Conservation (phyloP, 2,113 vertebrate genomes). For the Phodopus roborovskii region DNA sequence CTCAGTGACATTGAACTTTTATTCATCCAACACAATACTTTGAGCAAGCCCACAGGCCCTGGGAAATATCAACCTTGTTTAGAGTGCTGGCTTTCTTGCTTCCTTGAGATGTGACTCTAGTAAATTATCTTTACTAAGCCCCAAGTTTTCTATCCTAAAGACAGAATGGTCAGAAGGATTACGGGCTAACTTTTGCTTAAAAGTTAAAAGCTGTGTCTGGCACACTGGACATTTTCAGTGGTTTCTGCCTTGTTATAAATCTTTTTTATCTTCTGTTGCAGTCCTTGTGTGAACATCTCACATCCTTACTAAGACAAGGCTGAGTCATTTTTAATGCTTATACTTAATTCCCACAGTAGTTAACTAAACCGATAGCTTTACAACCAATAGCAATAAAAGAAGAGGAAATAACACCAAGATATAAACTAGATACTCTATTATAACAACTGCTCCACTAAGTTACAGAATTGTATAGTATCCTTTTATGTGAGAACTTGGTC, state of each 20-base stretch:
- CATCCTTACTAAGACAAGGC: not conserved
- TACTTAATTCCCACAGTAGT: not conserved
- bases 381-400: conserved; percentile 35
- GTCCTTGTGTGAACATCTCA: not conserved
- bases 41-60: not conserved
- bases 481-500: not conserved
- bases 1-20: not conserved
- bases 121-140: conserved; percentile 8
- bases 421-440: not conserved
- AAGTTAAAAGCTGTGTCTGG: conserved; percentile 33
- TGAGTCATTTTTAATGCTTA: conserved; percentile 10
- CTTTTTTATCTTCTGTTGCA: conserved; percentile 28
- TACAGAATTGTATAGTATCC: not conserved
- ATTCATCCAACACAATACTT: not conserved
- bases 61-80: not conserved
- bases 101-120: not conserved
- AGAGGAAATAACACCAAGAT: not conserved
- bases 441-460: not conserved
- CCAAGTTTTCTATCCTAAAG: conserved; percentile 23
- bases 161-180: conserved; percentile 26
- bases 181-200: conserved; percentile 43
- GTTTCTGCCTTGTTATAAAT: conserved; percentile 39
- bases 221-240: not conserved
- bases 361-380: conserved; percentile 8
- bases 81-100: not conserved